Base-by-base conservation (phyloP, 2,888 invertebrate genomes). In the Campoplex nolae region DNA sequence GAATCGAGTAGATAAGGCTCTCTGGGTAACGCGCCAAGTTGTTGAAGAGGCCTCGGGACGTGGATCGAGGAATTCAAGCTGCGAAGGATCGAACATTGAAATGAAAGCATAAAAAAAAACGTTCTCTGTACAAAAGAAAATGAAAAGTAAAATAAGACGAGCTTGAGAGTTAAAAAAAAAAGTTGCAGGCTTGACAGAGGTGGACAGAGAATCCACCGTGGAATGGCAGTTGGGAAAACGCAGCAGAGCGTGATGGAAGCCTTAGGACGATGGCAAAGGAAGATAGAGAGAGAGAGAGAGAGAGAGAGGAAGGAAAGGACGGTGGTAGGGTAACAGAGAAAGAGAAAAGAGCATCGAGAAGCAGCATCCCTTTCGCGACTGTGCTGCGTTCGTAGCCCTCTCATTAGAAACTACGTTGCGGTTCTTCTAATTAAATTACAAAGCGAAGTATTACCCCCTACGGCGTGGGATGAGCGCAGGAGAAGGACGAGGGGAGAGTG, bases 401-500 rank as follows among this genome's bases (percentile, higher is more conserved):
- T 89, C 89, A 89, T 90, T 90, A 86, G 86, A 88, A 88, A 84
- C 85, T 84, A 82, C 88, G 88, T 86, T 89, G 89, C 84, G 87
- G 86, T 88, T 84, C 77, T 88, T 88, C 88, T 90, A 90, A 91
- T 91, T 90, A 88, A 90, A 91, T 91, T 90, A 89, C 88, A 81
- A 88, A 85, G 82, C 84, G 83, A 86, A 86, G 83, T 82, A 85
- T 86, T 81, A 70, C 82, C 67, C 62, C 62, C 75, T 45, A 38
- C 56, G 48, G 45, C 48, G 58, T 9, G 75, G 56, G 35, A 56
- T 35, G 76, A 32, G 56, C 62, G 62, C 4, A 62, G 62, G 32
- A 32, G 32, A 16, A 62, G 62, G 62, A 62, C 62, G 62, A 62
- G 62, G 62, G 62, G 62, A 23, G 62, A 51, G 62, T 71, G 62